Evolutionary conservation across 92 coral and sea anemone species (phyloP).

Genomic region (Porites cylindrica): DNA sequence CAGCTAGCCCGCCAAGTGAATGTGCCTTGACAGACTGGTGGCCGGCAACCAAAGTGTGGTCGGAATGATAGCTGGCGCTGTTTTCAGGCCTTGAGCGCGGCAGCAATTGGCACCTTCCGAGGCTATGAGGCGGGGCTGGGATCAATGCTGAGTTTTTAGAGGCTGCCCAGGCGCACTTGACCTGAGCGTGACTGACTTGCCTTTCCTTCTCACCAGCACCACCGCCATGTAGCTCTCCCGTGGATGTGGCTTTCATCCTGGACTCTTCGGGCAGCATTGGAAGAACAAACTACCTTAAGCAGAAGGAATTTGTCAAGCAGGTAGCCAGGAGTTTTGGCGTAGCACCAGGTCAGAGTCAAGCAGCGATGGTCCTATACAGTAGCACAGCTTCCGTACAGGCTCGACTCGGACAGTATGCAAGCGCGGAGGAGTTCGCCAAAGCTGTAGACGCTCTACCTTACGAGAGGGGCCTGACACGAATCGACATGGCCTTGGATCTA

Average conservation of each 20-base stretch:
- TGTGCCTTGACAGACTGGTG: not conserved
- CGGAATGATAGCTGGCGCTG: too few relatives aligned
- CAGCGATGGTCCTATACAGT: slow-evolving; percentile 48
- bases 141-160: too few relatives aligned
- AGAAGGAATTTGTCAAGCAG: slow-evolving; percentile 45
- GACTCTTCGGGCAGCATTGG: slow-evolving; percentile 55
- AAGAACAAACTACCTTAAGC: slow-evolving; percentile 25
- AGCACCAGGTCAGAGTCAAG: slow-evolving; percentile 23
- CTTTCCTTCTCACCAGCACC: not conserved
- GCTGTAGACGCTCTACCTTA: slow-evolving; percentile 34
- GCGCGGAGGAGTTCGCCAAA: slow-evolving; percentile 21
- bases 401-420: slow-evolving; percentile 12
- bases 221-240: slow-evolving; percentile 1
- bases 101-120: too few relatives aligned
- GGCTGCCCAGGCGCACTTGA: too few relatives aligned
- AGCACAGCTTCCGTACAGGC: slow-evolving; percentile 33
- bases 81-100: too few relatives aligned
- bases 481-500: slow-evolving; percentile 29
- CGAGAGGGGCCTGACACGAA: slow-evolving; percentile 29
- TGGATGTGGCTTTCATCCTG: slow-evolving; percentile 49
- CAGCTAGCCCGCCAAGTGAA: not conserved
- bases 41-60: too few relatives aligned
- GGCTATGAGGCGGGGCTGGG: too few relatives aligned
- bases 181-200: too few relatives aligned
- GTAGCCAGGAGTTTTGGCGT: slow-evolving; percentile 41